Percentiles rank a stretch among this genome's conserved stretches.
These are phyloP conservation scores for Eublepharis macularius DNA, from an alignment of 2,113 vertebrate species.

Conservation along the genomic window DNA sequence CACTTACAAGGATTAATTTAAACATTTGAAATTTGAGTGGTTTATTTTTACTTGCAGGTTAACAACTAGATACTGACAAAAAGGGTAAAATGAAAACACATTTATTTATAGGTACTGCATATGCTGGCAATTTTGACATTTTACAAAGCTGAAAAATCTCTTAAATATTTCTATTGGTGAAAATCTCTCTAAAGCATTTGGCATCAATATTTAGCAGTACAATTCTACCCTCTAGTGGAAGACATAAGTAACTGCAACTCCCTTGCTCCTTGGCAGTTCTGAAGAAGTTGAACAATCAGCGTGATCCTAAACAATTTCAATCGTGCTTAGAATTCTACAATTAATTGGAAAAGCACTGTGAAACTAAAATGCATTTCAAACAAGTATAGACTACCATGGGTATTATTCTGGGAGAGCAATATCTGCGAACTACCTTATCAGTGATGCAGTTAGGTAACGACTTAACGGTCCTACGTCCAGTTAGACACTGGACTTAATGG, in stretches of 20 bases:
- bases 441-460: too few relatives aligned
- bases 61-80: not conserved
- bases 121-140: accelerated
- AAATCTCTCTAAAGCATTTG: accelerated
- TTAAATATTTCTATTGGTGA: accelerated
- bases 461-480: too few relatives aligned
- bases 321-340: too few relatives aligned
- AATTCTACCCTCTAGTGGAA: conserved; percentile 52
- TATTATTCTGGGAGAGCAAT: too few relatives aligned
- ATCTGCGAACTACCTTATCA: too few relatives aligned
- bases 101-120: not conserved
- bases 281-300: not conserved
- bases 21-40: conserved; percentile 2
- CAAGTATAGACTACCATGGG: too few relatives aligned
- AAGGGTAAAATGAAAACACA: conserved; percentile 7
- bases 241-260: not conserved
- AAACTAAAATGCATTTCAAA: too few relatives aligned
- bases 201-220: not conserved
- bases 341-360: too few relatives aligned
- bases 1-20: not conserved
- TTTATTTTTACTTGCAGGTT: not conserved
- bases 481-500: too few relatives aligned
- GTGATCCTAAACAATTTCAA: not conserved
- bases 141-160: not conserved
- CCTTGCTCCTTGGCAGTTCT: accelerated